Base-by-base conservation (phyloP, 2,797 vertebrate genomes). In the Mus caroli region DNA sequence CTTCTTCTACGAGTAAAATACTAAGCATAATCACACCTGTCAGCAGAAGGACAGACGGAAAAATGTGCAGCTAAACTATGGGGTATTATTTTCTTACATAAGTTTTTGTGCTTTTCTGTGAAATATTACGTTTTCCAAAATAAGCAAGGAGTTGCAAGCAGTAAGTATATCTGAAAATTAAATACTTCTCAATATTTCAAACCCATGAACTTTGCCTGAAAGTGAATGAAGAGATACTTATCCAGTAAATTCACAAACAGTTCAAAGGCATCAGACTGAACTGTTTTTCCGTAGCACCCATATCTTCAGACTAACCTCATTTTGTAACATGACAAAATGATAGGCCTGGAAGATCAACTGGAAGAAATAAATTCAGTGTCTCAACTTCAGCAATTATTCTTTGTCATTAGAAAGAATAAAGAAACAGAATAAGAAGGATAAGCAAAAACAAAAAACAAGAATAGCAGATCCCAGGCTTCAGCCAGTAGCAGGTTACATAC, bases 161-260 rank as follows among this genome's bases (percentile, higher is more conserved):
- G 2, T 80, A 94, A 52, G 7, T 69, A 94, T 73, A 87, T 83
- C 79, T 78, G n/a, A 94, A 91, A 96, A 84, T 43, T 7, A 96
- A 91, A 77, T 82, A 34, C 28, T 73, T 85, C 20, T 84, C 34
- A 56, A 60, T 91, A 88, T 75, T 94, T 90, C 89, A 95, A 95
- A 90, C 94, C 56, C 62, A 80, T 80, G 19, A 73, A 15, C 28
- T 54, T 78, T 94, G 46, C 13, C 90, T 88, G 77, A 88, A 94
- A 94, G 52, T 88, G 71, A 86, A 76, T 19, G 14, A 90, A 89
- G 50, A 93, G 92, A 88, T 73, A 28, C 84, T 92, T 90, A 89
- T 40, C 87, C 62, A 71, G 78, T 96, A 96, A 94, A 85, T 95
- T 97, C 28, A 85, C 83, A 86, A 84, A 94, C 52, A 96, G 83